These are phyloP conservation scores for Ceratina calcarata DNA, from an alignment of 1,140 invertebrate genomes.

Conservation along the genomic window DNA sequence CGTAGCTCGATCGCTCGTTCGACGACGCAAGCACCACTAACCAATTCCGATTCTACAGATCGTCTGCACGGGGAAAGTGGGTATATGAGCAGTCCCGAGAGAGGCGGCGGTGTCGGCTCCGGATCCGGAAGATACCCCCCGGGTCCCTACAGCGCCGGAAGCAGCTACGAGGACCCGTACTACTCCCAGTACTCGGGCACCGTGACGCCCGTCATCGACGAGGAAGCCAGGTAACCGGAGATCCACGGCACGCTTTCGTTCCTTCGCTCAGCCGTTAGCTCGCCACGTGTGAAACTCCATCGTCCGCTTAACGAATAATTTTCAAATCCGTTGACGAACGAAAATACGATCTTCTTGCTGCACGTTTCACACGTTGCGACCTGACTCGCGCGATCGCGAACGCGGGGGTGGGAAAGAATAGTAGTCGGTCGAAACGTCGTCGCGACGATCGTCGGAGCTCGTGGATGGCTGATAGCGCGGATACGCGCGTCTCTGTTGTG, in stretches of 20 bases:
- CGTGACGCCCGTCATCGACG: slow-evolving; percentile 94
- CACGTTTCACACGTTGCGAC: background rate
- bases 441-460: background rate
- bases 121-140: slow-evolving; percentile 75
- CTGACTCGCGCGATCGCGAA: too few relatives aligned
- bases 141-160: slow-evolving; percentile 81
- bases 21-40: background rate
- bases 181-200: slow-evolving; percentile 90
- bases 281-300: background rate
- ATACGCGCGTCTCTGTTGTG: slow-evolving; percentile 76
- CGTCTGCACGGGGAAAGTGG: slow-evolving; percentile 85
- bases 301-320: background rate
- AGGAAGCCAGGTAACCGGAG: slow-evolving; percentile 88
- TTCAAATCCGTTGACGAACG: too few relatives aligned
- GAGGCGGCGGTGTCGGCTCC: slow-evolving; percentile 79
- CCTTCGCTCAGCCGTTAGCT: too few relatives aligned
- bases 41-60: slow-evolving; percentile 71
- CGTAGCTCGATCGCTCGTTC: background rate
- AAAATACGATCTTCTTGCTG: too few relatives aligned
- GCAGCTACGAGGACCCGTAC: slow-evolving; percentile 91
- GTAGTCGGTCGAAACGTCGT: background rate
- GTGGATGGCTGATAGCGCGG: slow-evolving; percentile 69
- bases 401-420: background rate
- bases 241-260: slow-evolving; percentile 3
- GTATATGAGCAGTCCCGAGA: slow-evolving; percentile 93